Percentiles rank a stretch among this genome's conserved stretches.
phyloP scores from a whole-genome alignment of 2,113 vertebrate species.

The Pseudonaja textilis region DNA sequence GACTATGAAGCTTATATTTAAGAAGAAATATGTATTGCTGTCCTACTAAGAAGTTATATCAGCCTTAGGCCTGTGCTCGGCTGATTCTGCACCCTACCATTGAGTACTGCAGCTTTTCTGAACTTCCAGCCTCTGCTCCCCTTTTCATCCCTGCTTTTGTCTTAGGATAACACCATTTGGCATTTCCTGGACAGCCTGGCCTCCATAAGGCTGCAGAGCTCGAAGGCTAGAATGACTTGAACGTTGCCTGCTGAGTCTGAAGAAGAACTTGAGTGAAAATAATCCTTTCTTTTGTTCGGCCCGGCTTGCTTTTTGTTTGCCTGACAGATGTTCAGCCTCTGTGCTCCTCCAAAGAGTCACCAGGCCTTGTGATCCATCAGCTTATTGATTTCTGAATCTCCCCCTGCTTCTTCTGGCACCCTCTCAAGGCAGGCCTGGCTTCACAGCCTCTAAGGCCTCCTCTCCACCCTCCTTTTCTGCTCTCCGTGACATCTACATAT shows the following conservation, averaged over 20 bases:
- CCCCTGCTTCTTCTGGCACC: slow-evolving; percentile 45
- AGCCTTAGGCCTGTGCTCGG: neutral
- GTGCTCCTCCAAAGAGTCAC: slow-evolving; percentile 49
- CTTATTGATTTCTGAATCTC: slow-evolving; percentile 64
- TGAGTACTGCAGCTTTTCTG: slow-evolving; percentile 32
- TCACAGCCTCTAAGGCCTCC: slow-evolving; percentile 10
- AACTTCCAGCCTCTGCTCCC: neutral
- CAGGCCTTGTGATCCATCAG: slow-evolving; percentile 60
- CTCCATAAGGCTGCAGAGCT: slow-evolving; percentile 60
- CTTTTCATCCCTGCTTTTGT: slow-evolving; percentile 48
- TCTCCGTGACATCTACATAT: slow-evolving; percentile 10
- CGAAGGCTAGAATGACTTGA: slow-evolving; percentile 65
- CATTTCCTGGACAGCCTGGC: slow-evolving; percentile 60
- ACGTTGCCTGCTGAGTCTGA: slow-evolving; percentile 69
- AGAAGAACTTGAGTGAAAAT: slow-evolving; percentile 73
- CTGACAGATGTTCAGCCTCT: slow-evolving; percentile 73
- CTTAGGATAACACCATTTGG: slow-evolving; percentile 58
- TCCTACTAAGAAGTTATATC: neutral
- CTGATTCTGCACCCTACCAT: neutral
- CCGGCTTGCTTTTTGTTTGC: slow-evolving; percentile 69
- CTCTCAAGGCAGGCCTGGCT: slow-evolving; percentile 55
- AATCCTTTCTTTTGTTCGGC: slow-evolving; percentile 73
- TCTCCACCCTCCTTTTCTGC: neutral
- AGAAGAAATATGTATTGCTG: neutral
- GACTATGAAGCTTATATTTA: neutral